Conservation (phyloP, 2,888 invertebrate species). For the Pandemis corylana region DNA sequence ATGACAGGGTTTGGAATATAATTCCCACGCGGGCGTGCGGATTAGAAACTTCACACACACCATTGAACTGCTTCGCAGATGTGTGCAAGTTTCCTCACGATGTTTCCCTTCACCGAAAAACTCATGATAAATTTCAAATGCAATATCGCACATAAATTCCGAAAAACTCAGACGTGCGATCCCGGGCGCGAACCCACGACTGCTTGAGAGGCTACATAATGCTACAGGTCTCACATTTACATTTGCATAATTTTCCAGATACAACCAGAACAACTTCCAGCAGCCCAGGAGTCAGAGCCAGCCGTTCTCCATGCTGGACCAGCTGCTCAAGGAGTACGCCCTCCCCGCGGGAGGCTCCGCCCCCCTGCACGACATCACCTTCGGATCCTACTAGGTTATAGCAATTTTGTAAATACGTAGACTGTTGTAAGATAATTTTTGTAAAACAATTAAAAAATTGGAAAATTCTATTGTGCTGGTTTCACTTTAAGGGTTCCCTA, state of each 20-base stretch:
- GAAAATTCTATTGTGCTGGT: constrained; percentile 6
- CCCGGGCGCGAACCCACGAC: no score
- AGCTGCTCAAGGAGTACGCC: constrained; percentile 92
- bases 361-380: constrained; percentile 92
- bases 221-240: no score
- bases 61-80: no score
- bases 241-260: neutral
- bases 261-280: constrained; percentile 49
- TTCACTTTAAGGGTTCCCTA: neutral
- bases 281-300: constrained; percentile 55
- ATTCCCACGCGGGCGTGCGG: no score
- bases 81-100: no score
- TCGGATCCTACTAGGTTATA: constrained; percentile 89
- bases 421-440: constrained; percentile 57
- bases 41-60: no score
- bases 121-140: no score
- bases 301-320: constrained; percentile 87
- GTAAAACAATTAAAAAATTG: constrained; percentile 55
- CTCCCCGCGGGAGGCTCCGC: constrained; percentile 88
- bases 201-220: no score
- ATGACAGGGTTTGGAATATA: no score
- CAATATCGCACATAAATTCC: no score
- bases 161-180: no score
- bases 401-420: constrained; percentile 77
- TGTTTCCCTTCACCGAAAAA: no score